Percentiles rank a stretch among this genome's conserved stretches.
Evolutionary conservation across 1,140 invertebrate genomes (phyloP).

Genomic region (Venustaconcha ellipsiformis): DNA sequence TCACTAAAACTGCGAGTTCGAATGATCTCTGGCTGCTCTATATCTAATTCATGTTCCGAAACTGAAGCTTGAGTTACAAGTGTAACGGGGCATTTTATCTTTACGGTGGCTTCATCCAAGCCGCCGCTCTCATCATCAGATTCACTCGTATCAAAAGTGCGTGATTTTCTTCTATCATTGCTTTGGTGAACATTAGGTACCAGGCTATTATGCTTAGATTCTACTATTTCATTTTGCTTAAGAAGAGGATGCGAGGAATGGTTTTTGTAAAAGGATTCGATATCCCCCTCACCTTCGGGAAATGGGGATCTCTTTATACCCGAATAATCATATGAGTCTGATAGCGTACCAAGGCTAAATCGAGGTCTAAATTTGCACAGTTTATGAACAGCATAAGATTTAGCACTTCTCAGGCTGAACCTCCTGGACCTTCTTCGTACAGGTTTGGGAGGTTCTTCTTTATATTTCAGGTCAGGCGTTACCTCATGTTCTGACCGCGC

Average conservation of each 20-base stretch:
- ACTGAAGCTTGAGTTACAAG: neutral
- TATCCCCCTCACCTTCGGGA: slow-evolving; percentile 8
- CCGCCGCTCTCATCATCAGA: slow-evolving; percentile 6
- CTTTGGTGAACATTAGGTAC: slow-evolving; percentile 5
- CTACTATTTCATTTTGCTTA: slow-evolving; percentile 18
- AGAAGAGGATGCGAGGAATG: slow-evolving; percentile 22
- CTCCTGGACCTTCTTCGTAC: slow-evolving; percentile 5
- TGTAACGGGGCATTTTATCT: neutral
- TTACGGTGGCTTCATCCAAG: neutral
- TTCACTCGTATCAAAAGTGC: slow-evolving; percentile 9
- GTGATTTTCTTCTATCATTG: slow-evolving; percentile 23
- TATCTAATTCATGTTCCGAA: neutral
- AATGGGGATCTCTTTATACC: slow-evolving; percentile 13
- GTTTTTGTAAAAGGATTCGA: neutral
- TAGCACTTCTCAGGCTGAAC: slow-evolving; percentile 22
- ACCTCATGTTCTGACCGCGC: slow-evolving; percentile 4
- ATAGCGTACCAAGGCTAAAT: slow-evolving; percentile 18
- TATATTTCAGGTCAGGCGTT: neutral
- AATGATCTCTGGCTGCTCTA: slow-evolving; percentile 1
- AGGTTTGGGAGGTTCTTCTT: slow-evolving; percentile 3
- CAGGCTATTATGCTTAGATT: neutral
- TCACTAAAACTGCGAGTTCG: neutral
- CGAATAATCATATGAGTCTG: slow-evolving; percentile 11
- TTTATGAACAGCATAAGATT: slow-evolving; percentile 21
- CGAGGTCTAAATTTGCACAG: slow-evolving; percentile 28